Evolutionary conservation across 2,888 invertebrate species (phyloP).

Genomic region (Metopia argyrocephala): DNA sequence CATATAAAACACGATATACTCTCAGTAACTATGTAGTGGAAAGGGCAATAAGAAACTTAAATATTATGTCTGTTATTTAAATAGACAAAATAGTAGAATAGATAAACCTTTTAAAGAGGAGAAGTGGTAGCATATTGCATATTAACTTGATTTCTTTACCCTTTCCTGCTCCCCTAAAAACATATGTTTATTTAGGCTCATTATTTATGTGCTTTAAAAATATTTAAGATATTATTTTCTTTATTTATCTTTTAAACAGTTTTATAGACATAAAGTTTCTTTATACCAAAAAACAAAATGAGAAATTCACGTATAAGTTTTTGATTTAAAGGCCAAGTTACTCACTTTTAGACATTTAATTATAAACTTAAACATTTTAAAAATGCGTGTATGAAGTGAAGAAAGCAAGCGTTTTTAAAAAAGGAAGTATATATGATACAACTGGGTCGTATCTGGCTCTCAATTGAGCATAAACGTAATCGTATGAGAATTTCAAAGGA

Average conservation of each 20-base stretch:
- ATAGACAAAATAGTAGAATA: constrained; percentile 34
- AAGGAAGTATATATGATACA: no score
- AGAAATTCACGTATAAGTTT: constrained; percentile 36
- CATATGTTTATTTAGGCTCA: constrained; percentile 59
- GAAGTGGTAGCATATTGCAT: constrained; percentile 58
- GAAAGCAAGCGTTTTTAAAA: no score
- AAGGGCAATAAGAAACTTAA: not conserved
- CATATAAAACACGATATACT: not conserved
- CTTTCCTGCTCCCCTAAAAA: not conserved
- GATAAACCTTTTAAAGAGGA: constrained; percentile 44
- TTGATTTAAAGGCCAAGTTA: constrained; percentile 13
- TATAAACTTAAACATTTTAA: not conserved
- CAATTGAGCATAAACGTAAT: no score
- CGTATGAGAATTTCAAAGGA: no score
- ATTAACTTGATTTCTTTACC: constrained; percentile 30
- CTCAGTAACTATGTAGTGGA: not conserved
- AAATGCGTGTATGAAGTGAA: not conserved
- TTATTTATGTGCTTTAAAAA: constrained; percentile 31
- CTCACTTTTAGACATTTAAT: not conserved
- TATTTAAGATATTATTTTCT: no score
- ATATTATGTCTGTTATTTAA: constrained; percentile 46
- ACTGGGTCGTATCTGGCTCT: no score
- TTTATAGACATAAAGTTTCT: no score
- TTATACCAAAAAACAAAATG: no score
- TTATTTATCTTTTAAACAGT: not conserved